Conservation (phyloP, 1,140 invertebrate genomes). For the Drosophila murphyi region DNA sequence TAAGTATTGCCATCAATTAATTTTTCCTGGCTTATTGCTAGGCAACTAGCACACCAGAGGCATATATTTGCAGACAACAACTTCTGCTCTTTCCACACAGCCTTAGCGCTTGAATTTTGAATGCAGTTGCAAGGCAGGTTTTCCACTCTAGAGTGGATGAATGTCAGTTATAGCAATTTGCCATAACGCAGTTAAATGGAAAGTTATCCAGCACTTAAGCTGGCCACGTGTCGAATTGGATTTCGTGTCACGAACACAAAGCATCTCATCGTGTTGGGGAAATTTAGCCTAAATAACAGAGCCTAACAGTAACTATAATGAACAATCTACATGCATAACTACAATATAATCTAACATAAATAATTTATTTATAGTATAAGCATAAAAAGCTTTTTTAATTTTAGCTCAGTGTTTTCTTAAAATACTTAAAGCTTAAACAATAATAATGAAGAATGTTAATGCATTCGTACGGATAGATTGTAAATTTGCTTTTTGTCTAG, state of each 20-base stretch:
- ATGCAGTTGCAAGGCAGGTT: conserved; percentile 69
- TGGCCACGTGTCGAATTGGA: background rate
- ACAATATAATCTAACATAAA: too few relatives aligned
- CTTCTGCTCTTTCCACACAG: background rate
- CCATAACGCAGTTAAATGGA: conserved; percentile 48
- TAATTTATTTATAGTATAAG: too few relatives aligned
- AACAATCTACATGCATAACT: too few relatives aligned
- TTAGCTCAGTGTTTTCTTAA: too few relatives aligned
- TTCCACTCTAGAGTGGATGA: conserved; percentile 29
- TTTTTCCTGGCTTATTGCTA: conserved; percentile 50
- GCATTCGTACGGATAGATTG: too few relatives aligned
- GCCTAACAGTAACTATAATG: too few relatives aligned
- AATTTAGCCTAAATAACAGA: too few relatives aligned
- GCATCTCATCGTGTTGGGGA: background rate
- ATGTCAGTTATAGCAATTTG: conserved; percentile 43
- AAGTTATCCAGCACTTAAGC: conserved; percentile 17
- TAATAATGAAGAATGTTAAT: too few relatives aligned
- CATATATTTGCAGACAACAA: background rate
- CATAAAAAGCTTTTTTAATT: too few relatives aligned
- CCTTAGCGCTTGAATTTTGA: conserved; percentile 55
- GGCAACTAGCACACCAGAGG: conserved; percentile 20
- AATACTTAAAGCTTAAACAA: too few relatives aligned
- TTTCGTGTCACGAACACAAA: conserved; percentile 8
- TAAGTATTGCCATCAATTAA: conserved; percentile 77
- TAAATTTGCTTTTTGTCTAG: too few relatives aligned